These are phyloP conservation scores for Pristionchus arcanus DNA, from an alignment of 2,888 invertebrate genomes.

Conservation along the genomic window DNA sequence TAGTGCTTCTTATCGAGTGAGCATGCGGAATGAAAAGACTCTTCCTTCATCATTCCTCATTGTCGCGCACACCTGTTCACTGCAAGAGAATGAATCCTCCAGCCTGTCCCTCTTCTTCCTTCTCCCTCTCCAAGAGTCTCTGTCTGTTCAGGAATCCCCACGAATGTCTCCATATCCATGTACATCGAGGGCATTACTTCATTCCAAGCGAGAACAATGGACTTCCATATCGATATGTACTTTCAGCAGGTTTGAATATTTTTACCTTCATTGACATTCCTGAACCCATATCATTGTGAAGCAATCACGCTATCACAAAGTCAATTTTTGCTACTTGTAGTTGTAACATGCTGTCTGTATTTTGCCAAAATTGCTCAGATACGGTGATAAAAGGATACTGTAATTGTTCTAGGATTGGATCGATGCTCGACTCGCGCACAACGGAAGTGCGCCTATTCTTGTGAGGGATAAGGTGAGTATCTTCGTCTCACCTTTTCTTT, in stretches of 20 bases:
- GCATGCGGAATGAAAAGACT: no score
- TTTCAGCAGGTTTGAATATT: conserved; percentile 71
- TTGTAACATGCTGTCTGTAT: background rate
- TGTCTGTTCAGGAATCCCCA: conserved; percentile 69
- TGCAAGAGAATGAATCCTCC: conserved; percentile 14
- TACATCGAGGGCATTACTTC: conserved; percentile 79
- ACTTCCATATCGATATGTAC: conserved; percentile 79
- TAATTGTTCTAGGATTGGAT: conserved; percentile 70
- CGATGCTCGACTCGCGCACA: conserved; percentile 75
- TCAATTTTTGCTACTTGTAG: background rate
- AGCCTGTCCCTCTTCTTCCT: background rate
- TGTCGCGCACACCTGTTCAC: conserved; percentile 18
- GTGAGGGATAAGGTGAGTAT: conserved; percentile 69
- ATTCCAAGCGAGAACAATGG: conserved; percentile 79
- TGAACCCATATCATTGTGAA: no score
- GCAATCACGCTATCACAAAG: no score
- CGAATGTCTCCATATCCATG: conserved; percentile 78
- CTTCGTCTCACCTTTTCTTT: conserved; percentile 55
- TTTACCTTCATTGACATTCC: background rate
- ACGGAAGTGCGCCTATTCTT: conserved; percentile 74
- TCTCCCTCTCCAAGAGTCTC: background rate
- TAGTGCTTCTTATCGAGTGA: no score
- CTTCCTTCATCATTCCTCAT: background rate
- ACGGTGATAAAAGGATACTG: no score
- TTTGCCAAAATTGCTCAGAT: background rate